Base-by-base conservation (phyloP, 2,797 vertebrate genomes). In the Sebastes kiyomatsui region DNA sequence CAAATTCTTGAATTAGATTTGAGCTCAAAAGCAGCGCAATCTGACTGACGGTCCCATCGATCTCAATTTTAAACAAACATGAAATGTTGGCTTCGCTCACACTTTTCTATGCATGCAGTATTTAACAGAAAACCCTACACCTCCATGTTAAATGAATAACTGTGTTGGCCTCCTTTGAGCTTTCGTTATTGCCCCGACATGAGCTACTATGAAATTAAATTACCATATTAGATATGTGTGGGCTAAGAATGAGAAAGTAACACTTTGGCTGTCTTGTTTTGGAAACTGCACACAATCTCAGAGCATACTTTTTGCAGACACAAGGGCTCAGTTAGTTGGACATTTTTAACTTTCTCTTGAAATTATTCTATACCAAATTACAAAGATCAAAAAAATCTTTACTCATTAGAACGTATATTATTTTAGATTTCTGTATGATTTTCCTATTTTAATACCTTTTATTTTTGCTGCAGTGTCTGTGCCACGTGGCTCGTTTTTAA, bases 381-480 rank as follows among this genome's bases (percentile, higher is more conserved):
- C n/a, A 84, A 67, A 69, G 20, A 79, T 79, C 23, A 33, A 64
- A 72, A 42, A 69, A 42, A 42, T n/a, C 2, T 78, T 77, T 18
- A 64, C 70, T 67, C 22, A 62, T 67, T 52, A 11, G 32, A 71
- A 59, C 6, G 2, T 52, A 30, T 58, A 55, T 87, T 80, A 62
- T 80, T 89, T 88, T 85, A 79, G 32, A 58, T 82, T 82, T 82
- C 65, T 73, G 9, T 49, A 74, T 69, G 8, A 18, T 74, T 72
- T 58, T 83, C 56, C 64, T 67, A 28, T 79, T 83, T 86, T 82
- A 52, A 52, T 67, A n/a, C 8, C 14, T 80, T 79, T 79, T 86
- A 82, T 38, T 91, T 82, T 88, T 84, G 28, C 74, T 79, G 73
- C 80, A 18, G 67, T 80, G 71, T 83, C 46, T 77, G 27, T 87